These are phyloP conservation scores for Agrotis clavis DNA, from an alignment of 2,888 invertebrate species.

Conservation along the genomic window DNA sequence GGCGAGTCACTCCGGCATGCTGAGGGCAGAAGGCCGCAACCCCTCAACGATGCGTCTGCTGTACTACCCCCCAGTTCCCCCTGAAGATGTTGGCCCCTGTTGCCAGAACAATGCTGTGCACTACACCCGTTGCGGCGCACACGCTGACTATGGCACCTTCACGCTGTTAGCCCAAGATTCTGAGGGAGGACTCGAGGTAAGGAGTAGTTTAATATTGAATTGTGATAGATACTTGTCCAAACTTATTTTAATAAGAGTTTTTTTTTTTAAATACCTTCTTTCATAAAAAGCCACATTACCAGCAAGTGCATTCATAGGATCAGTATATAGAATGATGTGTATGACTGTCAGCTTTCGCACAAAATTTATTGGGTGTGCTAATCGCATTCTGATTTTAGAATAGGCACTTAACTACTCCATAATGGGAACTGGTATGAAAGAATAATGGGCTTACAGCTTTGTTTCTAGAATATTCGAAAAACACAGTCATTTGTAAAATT, in stretches of 20 bases:
- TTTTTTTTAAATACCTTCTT: too few relatives aligned
- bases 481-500: not conserved
- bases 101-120: slow-evolving; percentile 76
- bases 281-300: too few relatives aligned
- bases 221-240: not conserved
- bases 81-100: slow-evolving; percentile 91
- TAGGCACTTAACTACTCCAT: too few relatives aligned
- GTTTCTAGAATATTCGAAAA: slow-evolving; percentile 6
- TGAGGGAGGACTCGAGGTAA: slow-evolving; percentile 94
- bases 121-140: slow-evolving; percentile 93
- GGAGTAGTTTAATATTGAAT: not conserved
- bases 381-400: not conserved
- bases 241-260: too few relatives aligned
- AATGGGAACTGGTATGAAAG: not conserved
- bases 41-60: slow-evolving; percentile 93
- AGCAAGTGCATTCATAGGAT: too few relatives aligned
- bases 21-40: slow-evolving; percentile 92
- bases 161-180: slow-evolving; percentile 94
- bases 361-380: too few relatives aligned
- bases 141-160: slow-evolving; percentile 94
- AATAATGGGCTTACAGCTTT: not conserved
- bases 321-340: too few relatives aligned
- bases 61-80: slow-evolving; percentile 93
- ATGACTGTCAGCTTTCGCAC: too few relatives aligned
- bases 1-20: slow-evolving; percentile 93